Evolutionary conservation across 1,140 invertebrate species (phyloP), one percentile per base, ranked within the genome.

Genomic region (Geopemphigus sp.): DNA sequence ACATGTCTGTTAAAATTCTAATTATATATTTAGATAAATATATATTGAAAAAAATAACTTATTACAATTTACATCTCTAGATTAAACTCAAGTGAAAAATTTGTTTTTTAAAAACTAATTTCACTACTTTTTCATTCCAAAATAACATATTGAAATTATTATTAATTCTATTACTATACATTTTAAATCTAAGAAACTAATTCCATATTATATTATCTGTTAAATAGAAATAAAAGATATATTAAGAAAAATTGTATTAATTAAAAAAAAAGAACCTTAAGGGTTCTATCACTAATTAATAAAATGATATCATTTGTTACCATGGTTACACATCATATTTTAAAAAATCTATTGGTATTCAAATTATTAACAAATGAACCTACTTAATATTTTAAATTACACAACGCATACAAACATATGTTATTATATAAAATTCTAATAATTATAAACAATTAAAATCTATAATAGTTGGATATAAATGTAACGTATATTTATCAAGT

Each of bases 11-110:
- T 32, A 72, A 54, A 72, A 54, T 22, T 47, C 53, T 59, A 56
- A 76, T 59, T 11, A 73, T 56, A 73, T 39, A 39, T 39, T 4
- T 39, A 39, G 3, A 39, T 39, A 39, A 4, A 39, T 73, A 45
- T 47, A 54, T 54, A 54, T 72, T 1, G 47, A 72, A 72, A 72
- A 72, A 72, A n/a, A 45, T 26, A 53, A 72, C 8, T 53, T 29
- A n/a, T 68, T 39, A 68, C 66, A 50, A 50, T 68, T 68, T 22
- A 53, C 24, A 72, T 32, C 50, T 72, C 47, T 72, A 72, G 47
- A 72, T 54, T 54, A 54, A 63, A 78, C 74, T 63, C 74, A 78
- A 78, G 74, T 78, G 74, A 78, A 78, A 78, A 78, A 78, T 15
- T 11, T 63, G 8, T n/a, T n/a, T n/a, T n/a, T n/a, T n/a, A n/a